Conservation (phyloP, 2,888 invertebrate genomes). For the Taenaris catops region DNA sequence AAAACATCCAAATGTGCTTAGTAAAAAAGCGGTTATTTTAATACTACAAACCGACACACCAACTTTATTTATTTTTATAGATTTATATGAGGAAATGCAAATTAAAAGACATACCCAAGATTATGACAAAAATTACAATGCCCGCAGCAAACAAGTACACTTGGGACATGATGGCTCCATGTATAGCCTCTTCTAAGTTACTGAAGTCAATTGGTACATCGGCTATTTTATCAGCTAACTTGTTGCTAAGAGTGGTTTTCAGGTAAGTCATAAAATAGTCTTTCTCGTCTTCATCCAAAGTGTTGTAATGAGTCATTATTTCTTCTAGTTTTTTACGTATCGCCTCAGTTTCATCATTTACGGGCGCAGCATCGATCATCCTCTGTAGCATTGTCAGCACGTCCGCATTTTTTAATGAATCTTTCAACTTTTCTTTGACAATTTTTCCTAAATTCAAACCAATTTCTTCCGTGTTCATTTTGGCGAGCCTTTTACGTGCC, state of each 20-base stretch:
- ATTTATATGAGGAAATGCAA: too few relatives aligned
- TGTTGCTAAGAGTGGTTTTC: constrained; percentile 47
- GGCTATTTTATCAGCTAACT: constrained; percentile 41
- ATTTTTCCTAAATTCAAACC: constrained; percentile 38
- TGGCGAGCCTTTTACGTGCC: constrained; percentile 11
- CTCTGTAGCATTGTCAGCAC: constrained; percentile 48
- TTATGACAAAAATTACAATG: constrained; percentile 27
- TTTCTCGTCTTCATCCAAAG: constrained; percentile 49
- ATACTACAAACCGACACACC: too few relatives aligned
- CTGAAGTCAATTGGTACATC: constrained; percentile 41
- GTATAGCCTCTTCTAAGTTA: constrained; percentile 48
- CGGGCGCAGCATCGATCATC: constrained; percentile 42
- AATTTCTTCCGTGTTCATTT: constrained; percentile 18
- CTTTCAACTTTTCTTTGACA: constrained; percentile 46
- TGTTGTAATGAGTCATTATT: constrained; percentile 42
- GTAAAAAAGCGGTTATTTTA: too few relatives aligned
- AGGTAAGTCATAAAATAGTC: constrained; percentile 48
- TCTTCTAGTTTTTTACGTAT: constrained; percentile 45
- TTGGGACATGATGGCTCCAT: constrained; percentile 41
- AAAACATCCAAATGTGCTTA: too few relatives aligned
- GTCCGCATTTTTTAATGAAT: constrained; percentile 55
- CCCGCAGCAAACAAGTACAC: constrained; percentile 43
- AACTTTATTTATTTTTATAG: too few relatives aligned
- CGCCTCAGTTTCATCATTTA: constrained; percentile 49
- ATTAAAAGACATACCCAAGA: constrained; percentile 30